These are phyloP conservation scores for Saccopteryx leptura DNA, from an alignment of 2,113 vertebrate genomes.

Conservation along the genomic window DNA sequence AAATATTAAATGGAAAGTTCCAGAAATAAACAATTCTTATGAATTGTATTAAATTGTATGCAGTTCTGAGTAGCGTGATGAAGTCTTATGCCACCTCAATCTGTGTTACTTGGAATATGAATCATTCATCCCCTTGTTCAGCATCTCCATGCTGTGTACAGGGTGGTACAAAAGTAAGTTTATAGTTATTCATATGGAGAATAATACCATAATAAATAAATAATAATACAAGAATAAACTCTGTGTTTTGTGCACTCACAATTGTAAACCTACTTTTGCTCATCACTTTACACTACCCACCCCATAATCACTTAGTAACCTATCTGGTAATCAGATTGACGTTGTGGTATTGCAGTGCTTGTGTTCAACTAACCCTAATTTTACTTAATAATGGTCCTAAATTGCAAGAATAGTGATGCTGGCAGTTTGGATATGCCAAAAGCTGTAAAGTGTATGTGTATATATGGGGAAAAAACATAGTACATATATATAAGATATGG, in stretches of 20 bases:
- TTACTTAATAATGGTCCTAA: neutral
- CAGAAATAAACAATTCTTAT: neutral
- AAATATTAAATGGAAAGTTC: neutral
- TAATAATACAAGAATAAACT: neutral
- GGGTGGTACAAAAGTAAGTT: neutral
- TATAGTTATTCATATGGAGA: neutral
- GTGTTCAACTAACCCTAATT: neutral
- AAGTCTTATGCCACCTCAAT: neutral
- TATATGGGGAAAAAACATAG: neutral
- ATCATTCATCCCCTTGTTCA: too few relatives aligned
- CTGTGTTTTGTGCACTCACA: neutral
- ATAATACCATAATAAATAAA: neutral
- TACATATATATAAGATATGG: neutral
- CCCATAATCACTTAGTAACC: neutral
- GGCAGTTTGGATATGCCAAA: neutral
- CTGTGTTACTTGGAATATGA: neutral
- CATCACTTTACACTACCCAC: neutral
- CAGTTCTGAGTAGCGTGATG: neutral
- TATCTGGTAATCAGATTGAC: neutral
- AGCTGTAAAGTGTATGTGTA: neutral
- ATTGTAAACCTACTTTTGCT: neutral
- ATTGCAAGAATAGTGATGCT: neutral
- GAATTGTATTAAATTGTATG: neutral
- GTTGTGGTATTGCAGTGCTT: neutral
- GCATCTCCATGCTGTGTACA: neutral